Evolutionary conservation across 1,140 invertebrate genomes (phyloP).

Genomic region (Calliphora vicina): DNA sequence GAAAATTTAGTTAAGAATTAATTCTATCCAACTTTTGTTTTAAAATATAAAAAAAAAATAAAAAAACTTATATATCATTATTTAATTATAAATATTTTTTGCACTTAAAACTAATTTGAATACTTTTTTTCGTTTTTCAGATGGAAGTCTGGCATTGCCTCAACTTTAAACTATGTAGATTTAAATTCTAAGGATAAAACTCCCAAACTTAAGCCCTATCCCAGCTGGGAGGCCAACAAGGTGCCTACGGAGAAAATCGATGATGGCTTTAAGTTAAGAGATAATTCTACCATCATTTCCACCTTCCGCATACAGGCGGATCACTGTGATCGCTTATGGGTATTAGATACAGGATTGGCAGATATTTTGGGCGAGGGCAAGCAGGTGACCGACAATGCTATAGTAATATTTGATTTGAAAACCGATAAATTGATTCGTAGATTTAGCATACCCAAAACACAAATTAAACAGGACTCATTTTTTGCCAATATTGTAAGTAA

Average conservation of each 20-base stretch:
- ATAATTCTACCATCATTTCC: constrained; percentile 70
- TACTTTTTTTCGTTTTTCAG: constrained; percentile 53
- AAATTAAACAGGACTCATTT: constrained; percentile 74
- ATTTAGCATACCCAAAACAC: constrained; percentile 72
- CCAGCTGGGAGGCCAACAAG: constrained; percentile 72
- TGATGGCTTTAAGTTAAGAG: constrained; percentile 57
- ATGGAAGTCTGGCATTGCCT: constrained; percentile 77
- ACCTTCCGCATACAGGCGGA: constrained; percentile 74
- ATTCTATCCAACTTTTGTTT: too few relatives aligned
- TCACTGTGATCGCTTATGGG: constrained; percentile 77
- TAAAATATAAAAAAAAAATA: too few relatives aligned
- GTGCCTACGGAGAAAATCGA: constrained; percentile 64
- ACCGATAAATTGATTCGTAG: constrained; percentile 73
- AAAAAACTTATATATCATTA: too few relatives aligned
- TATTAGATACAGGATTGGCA: constrained; percentile 76
- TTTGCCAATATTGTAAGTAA: constrained; percentile 74
- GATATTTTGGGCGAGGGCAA: constrained; percentile 72
- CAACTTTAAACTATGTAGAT: constrained; percentile 76
- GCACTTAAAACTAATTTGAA: too few relatives aligned
- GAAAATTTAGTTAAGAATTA: too few relatives aligned
- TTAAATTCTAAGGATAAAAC: constrained; percentile 66
- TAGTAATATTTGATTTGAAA: constrained; percentile 77
- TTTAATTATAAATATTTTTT: too few relatives aligned
- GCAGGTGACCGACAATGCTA: constrained; percentile 70
- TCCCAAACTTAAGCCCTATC: constrained; percentile 74